Conservation (phyloP, 2,888 invertebrate genomes). For the Dryobotodes eremita region DNA sequence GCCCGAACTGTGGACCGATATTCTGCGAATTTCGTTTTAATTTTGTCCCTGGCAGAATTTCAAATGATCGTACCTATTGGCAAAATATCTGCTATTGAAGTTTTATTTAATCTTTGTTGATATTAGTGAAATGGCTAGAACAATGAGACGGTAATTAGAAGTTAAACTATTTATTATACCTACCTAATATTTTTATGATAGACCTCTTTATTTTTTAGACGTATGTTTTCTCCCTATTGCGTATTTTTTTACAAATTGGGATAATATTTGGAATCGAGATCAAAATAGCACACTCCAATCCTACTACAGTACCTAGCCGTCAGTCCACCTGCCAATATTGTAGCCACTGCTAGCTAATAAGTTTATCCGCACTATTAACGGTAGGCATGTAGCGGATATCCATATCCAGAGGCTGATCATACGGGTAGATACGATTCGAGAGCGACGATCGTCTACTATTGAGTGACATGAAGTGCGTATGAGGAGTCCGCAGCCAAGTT, state of each 20-base stretch:
- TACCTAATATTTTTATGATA: background rate
- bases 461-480: conserved; percentile 55
- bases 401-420: conserved; percentile 23
- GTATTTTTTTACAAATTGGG: background rate
- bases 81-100: conserved; percentile 52
- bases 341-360: background rate
- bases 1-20: conserved; percentile 57
- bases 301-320: conserved; percentile 10
- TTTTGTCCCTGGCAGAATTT: conserved; percentile 70
- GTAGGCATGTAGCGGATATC: conserved; percentile 37
- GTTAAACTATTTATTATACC: background rate
- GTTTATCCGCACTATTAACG: conserved; percentile 15
- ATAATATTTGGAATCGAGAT: background rate
- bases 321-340: conserved; percentile 36
- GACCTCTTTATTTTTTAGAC: too few species aligned
- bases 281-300: background rate
- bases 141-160: conserved; percentile 32
- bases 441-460: conserved; percentile 36
- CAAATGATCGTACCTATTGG: conserved; percentile 68
- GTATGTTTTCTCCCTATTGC: too few species aligned
- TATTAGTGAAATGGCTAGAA: conserved; percentile 15
- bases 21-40: conserved; percentile 71
- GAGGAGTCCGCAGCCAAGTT: conserved; percentile 45
- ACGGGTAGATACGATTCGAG: conserved; percentile 22
- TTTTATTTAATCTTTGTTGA: conserved; percentile 50